A percentile compares a stretch with the other conserved stretches of the same genome.
Conservation (phyloP, 23 tunicate genomes). For the Styela plicata region DNA sequence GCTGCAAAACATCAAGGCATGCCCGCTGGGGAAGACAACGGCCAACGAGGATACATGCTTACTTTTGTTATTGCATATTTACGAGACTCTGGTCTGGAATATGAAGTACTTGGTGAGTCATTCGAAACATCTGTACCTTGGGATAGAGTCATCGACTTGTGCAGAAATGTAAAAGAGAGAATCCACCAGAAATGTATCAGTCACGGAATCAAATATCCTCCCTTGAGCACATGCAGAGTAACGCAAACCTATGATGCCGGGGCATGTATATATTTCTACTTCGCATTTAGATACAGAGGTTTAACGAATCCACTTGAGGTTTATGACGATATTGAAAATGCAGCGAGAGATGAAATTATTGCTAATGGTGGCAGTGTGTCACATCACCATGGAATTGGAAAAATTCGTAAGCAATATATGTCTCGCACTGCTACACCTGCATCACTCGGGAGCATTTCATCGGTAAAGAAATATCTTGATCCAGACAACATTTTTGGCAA, state of each 20-base stretch:
- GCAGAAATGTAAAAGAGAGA: constrained; percentile 82
- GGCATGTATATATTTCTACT: constrained; percentile 89
- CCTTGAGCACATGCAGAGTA: constrained; percentile 73
- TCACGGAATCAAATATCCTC: constrained; percentile 76
- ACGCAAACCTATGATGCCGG: constrained; percentile 97
- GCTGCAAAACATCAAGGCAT: constrained; percentile 78
- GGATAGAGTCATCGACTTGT: constrained; percentile 80
- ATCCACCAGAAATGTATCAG: constrained; percentile 57
- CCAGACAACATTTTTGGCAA: constrained; percentile 86
- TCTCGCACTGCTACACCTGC: constrained; percentile 53
- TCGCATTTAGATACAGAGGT: constrained; percentile 89
- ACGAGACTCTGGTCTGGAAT: constrained; percentile 79
- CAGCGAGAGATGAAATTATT: constrained; percentile 85
- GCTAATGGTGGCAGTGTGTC: constrained; percentile 84
- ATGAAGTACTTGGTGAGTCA: constrained; percentile 81
- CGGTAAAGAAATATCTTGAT: constrained; percentile 86
- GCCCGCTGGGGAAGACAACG: constrained; percentile 98
- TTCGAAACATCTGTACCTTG: constrained; percentile 95
- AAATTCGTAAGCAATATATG: constrained; percentile 84
- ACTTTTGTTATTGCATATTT: constrained; percentile 90
- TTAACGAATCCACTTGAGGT: constrained; percentile 61
- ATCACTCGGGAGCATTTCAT: constrained; percentile 50
- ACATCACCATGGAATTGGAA: constrained; percentile 94
- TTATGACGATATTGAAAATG: constrained; percentile 74
- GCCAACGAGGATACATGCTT: constrained; percentile 90